Evolutionary conservation across 1,140 invertebrate genomes (phyloP).

Genomic region (Hirudo medicinalis): DNA sequence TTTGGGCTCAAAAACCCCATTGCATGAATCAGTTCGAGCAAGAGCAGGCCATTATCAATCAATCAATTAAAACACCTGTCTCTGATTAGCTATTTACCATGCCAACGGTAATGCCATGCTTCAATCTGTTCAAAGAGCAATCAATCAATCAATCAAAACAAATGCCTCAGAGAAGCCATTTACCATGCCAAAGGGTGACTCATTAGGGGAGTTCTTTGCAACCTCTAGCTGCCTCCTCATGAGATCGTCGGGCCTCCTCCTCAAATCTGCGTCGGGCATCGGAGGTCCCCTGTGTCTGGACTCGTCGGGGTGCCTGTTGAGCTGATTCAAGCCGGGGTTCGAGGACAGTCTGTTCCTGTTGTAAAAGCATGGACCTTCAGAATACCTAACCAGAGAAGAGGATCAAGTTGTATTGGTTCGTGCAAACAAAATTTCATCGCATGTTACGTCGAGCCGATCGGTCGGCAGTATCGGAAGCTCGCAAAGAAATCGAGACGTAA

Average conservation of each 20-base stretch:
- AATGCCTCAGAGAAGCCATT: neutral
- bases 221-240: neutral
- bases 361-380: neutral
- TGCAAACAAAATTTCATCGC: neutral
- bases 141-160: neutral
- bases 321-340: neutral
- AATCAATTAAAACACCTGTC: neutral
- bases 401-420: neutral
- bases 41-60: neutral
- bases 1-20: too few species aligned
- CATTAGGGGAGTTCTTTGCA: neutral
- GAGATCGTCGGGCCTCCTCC: neutral
- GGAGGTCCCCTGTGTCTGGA: neutral
- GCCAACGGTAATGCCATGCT: too few species aligned
- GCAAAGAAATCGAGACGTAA: too few species aligned
- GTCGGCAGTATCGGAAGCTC: too few species aligned
- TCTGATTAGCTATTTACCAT: neutral
- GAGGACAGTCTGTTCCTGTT: neutral
- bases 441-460: neutral
- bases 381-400: neutral
- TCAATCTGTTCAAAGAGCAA: too few species aligned
- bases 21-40: too few species aligned
- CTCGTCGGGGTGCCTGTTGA: neutral
- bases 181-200: neutral
- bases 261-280: neutral